Evolutionary conservation across 2,113 vertebrate species (phyloP), one percentile per base, ranked within the genome.

Genomic region (Nibea albiflora): DNA sequence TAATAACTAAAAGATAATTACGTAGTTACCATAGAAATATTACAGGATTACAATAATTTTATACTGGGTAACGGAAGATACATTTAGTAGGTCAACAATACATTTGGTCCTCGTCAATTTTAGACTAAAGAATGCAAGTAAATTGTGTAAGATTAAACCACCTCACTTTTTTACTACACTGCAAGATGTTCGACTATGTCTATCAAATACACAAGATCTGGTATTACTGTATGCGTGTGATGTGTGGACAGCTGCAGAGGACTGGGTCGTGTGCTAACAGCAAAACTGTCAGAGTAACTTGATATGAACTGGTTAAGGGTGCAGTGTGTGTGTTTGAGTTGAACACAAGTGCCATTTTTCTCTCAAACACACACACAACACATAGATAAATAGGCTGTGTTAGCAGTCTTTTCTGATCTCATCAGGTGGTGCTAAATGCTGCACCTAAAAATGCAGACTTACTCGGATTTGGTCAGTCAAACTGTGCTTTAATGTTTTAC

Each of bases 261-360:
- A n/a, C 9, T 2, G 0, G 44, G 44, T 57, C 50, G 6, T 56
- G 60, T 79, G 24, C 61, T 17, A 73, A 72, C 54, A 12, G 39
- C 19, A 61, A 61, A 70, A 70, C 47, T 62, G 31, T 58, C 6
- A 77, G 10, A 69, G 17, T 44, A 42, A 31, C 28, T 11, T 46
- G n/a, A 62, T n/a, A 44, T 53, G 17, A 70, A 49, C 17, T 76
- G 22, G 39, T 64, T 15, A 42, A 39, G 39, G 1, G 0, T n/a
- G 39, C 28, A 39, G 58, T 44, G 17, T 57, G 53, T 39, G 53
- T 39, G 42, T 57, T 49, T 14, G 17, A 50, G 28, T 61, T 28
- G 68, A 60, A 68, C 46, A 50, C 44, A 53, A 35, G 50, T 58
- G 44, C 11, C 15, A 22, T 49, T 28, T 44, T 39, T 57, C 19